Percentiles rank a stretch among this genome's conserved stretches.
These are phyloP conservation scores for Synanceia verrucosa DNA, from an alignment of 2,797 vertebrate genomes.

Conservation along the genomic window DNA sequence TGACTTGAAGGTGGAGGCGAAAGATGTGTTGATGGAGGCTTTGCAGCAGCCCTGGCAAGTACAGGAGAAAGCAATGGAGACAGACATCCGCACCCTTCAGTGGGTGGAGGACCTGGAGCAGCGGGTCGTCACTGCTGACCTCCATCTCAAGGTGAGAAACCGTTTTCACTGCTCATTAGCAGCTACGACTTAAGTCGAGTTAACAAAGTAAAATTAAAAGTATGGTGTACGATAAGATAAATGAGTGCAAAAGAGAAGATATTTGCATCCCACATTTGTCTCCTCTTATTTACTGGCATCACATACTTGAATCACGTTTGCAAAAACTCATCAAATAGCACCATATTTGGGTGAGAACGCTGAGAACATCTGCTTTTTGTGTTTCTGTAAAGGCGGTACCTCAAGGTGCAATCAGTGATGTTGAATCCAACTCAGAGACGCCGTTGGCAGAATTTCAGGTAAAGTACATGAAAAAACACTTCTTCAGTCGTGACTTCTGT, in stretches of 20 bases:
- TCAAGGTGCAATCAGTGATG: slow-evolving; percentile 64
- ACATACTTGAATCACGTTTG: not conserved
- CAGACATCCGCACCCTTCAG: slow-evolving; percentile 87
- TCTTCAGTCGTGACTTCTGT: not conserved
- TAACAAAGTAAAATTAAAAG: not conserved
- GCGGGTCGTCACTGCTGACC: slow-evolving; percentile 89
- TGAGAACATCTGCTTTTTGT: not conserved
- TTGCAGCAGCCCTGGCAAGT: slow-evolving; percentile 86
- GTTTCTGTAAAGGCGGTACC: slow-evolving; percentile 72
- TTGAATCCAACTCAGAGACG: slow-evolving; percentile 68
- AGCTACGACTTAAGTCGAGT: not conserved
- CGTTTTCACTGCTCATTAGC: not conserved
- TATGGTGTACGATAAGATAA: not conserved
- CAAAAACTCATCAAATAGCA: not conserved
- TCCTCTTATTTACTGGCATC: not conserved
- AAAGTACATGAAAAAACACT: not conserved
- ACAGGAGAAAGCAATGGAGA: slow-evolving; percentile 86
- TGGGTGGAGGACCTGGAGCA: slow-evolving; percentile 96
- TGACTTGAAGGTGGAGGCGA: slow-evolving; percentile 76
- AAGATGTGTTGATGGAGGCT: slow-evolving; percentile 76
- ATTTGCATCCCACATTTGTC: not conserved
- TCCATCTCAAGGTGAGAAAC: slow-evolving; percentile 89
- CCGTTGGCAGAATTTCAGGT: slow-evolving; percentile 80
- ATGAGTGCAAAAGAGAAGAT: not conserved
- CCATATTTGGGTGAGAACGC: not conserved